Evolutionary conservation across 2,113 vertebrate species (phyloP).

Genomic region (Xerus inauris): DNA sequence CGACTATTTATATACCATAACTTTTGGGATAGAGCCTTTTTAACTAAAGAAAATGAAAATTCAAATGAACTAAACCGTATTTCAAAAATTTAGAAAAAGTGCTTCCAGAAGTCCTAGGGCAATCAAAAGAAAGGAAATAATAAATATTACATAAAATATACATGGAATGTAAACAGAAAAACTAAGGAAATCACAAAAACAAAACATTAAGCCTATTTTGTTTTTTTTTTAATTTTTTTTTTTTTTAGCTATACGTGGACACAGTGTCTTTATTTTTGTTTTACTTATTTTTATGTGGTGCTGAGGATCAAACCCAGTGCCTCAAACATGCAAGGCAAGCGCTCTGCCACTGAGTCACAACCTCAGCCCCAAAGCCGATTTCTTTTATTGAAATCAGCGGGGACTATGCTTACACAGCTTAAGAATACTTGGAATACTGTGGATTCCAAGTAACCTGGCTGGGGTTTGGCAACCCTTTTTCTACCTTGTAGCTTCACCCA

Average conservation of each 20-base stretch:
- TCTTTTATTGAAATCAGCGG: neutral
- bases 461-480: neutral
- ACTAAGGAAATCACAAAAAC: neutral
- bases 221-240: no score
- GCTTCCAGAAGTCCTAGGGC: neutral
- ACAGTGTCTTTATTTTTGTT: no score
- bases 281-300: no score
- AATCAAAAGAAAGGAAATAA: slow-evolving; percentile 25
- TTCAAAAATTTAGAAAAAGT: neutral
- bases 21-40: neutral
- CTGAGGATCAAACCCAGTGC: no score
- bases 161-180: slow-evolving; percentile 37
- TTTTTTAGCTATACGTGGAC: no score
- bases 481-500: slow-evolving; percentile 8
- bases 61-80: neutral
- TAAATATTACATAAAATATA: neutral
- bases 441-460: neutral
- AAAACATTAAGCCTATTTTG: no score
- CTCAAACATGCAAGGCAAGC: no score
- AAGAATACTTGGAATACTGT: neutral
- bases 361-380: neutral
- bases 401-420: neutral
- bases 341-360: no score
- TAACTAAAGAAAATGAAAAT: neutral
- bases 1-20: neutral